Conservation (phyloP, 2,888 invertebrate genomes). For the Eristalinus aeneus region DNA sequence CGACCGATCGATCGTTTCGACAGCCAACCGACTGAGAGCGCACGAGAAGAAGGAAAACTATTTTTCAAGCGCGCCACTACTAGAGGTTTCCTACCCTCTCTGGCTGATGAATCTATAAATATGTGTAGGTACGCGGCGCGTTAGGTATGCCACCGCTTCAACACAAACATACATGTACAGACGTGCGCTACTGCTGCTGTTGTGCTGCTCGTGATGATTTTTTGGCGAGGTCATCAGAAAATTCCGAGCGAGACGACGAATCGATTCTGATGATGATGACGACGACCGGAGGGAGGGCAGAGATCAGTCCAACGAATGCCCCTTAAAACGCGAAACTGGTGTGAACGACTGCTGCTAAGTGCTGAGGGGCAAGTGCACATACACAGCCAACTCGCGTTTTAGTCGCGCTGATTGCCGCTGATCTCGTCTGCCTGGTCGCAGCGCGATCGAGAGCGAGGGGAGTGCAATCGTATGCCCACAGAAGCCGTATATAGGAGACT, state of each 20-base stretch:
- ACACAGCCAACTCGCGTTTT: background rate
- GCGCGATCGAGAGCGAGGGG: background rate
- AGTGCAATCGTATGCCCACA: background rate
- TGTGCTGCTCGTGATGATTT: constrained; percentile 30
- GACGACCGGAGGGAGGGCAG: constrained; percentile 37
- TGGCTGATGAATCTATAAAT: constrained; percentile 42
- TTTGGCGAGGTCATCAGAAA: constrained; percentile 65
- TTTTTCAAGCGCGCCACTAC: constrained; percentile 43
- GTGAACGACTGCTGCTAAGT: constrained; percentile 22
- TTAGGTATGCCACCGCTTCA: background rate
- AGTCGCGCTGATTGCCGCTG: background rate
- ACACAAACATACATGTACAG: background rate
- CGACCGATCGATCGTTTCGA: constrained; percentile 59
- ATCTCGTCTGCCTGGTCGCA: background rate
- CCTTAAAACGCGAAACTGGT: constrained; percentile 47
- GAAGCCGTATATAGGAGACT: constrained; percentile 34
- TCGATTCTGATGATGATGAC: constrained; percentile 19
- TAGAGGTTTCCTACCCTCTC: constrained; percentile 59
- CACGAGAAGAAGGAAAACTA: constrained; percentile 65
- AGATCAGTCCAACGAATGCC: constrained; percentile 43
- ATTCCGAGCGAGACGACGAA: constrained; percentile 32
- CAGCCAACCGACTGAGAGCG: constrained; percentile 64
- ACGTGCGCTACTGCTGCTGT: background rate
- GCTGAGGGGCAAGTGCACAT: constrained; percentile 62
- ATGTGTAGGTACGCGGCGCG: constrained; percentile 27